Base-by-base conservation (phyloP, 2,797 vertebrate genomes). In the Mallotus villosus region DNA sequence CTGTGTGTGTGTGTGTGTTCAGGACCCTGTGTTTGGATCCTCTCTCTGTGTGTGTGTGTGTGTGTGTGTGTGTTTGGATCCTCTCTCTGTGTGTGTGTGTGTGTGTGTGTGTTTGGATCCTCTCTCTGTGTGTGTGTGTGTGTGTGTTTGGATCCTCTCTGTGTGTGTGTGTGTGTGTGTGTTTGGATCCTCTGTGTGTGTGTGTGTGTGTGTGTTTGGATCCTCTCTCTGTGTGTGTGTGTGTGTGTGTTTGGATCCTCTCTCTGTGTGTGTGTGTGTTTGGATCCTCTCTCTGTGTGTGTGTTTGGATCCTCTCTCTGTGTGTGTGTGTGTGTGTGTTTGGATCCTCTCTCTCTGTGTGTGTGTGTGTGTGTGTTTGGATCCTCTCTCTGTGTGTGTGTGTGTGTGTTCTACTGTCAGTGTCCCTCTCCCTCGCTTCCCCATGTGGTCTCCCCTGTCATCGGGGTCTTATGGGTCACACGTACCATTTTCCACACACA, bases 311-410 rank as follows among this genome's bases (percentile, higher is more conserved):
- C 77, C 79, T 53, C 82, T 81, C 75, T 85, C 73, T 85, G 74
- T 87, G 85, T 83, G 63, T 76, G 27, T 27, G n/a, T n/a, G n/a
- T n/a, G n/a, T n/a, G n/a, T 71, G 27, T 63, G 63, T 53, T 77
- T 87, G 85, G 88, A 88, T 90, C 77, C 79, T 53, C 82, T 81
- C 75, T 85, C 73, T 85, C 73, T 87, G 85, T 83, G 63, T 76
- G 27, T 27, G n/a, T n/a, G n/a, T n/a, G n/a, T n/a, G n/a, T n/a
- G n/a, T 71, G 27, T 63, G 63, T 53, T 77, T 87, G 85, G 88
- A 88, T 90, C 77, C 79, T 53, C 82, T 81, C 75, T 85, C 73
- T 85, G 74, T 87, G 85, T 83, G 63, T 76, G 27, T 27, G n/a
- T n/a, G 27, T 78, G 74, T 86, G 85, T 92, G 85, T 86, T 82